Conservation (phyloP, 2,888 invertebrate species). For the Brenthis daphne region DNA sequence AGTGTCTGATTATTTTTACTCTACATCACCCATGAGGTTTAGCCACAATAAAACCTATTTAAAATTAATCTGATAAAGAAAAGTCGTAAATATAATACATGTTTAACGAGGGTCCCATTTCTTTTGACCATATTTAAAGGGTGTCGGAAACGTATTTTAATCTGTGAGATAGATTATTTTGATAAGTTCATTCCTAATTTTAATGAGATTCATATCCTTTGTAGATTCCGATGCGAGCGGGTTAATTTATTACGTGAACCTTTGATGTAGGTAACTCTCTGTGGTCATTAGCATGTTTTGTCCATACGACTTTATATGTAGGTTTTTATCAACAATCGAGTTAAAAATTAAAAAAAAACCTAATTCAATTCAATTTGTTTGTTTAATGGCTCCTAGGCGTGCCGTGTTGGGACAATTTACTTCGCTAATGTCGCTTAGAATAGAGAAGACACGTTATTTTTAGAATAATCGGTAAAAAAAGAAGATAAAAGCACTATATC, state of each 20-base stretch:
- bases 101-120: conserved; percentile 53
- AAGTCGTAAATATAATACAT: conserved; percentile 45
- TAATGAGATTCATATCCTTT: conserved; percentile 44
- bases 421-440: too few species aligned
- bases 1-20: conserved; percentile 4
- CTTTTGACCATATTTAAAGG: conserved; percentile 39
- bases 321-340: conserved; percentile 14
- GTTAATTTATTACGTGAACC: conserved; percentile 26
- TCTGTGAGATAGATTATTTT: conserved; percentile 41
- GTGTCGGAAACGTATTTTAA: conserved; percentile 40
- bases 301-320: conserved; percentile 20
- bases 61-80: conserved; percentile 55
- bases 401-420: too few species aligned
- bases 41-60: conserved; percentile 44
- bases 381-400: too few species aligned
- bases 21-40: conserved; percentile 20
- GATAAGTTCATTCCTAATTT: conserved; percentile 46
- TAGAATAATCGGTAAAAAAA: too few species aligned
- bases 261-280: conserved; percentile 18
- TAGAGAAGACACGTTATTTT: too few species aligned
- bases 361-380: too few species aligned
- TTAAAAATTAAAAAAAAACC: not conserved
- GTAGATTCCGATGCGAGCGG: conserved; percentile 19
- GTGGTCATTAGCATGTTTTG: conserved; percentile 26
- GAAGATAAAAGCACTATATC: too few species aligned